Evolutionary conservation across 2,888 invertebrate species (phyloP).

Genomic region (Thecophora atra): DNA sequence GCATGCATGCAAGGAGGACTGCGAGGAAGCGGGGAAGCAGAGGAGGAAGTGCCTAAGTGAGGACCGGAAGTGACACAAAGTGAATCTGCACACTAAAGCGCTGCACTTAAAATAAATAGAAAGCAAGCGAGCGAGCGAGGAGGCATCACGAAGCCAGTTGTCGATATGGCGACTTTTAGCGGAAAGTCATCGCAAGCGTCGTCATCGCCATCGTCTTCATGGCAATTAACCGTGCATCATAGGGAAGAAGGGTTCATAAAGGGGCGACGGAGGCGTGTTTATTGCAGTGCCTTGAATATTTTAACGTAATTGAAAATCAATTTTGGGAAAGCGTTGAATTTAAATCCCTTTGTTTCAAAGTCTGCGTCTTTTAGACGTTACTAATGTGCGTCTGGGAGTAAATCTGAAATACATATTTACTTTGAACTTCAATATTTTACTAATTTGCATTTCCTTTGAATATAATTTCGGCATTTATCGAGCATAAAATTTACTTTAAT

Average conservation of each 20-base stretch:
- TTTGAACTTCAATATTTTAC: background rate
- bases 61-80: constrained; percentile 17
- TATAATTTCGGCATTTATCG: too few relatives aligned
- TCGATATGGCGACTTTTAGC: constrained; percentile 19
- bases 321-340: background rate
- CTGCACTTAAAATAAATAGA: constrained; percentile 13
- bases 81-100: constrained; percentile 2
- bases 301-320: constrained; percentile 18
- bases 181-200: background rate
- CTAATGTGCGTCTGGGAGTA: background rate
- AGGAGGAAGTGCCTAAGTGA: background rate
- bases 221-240: constrained; percentile 26
- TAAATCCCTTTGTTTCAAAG: background rate
- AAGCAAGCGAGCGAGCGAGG: constrained; percentile 1
- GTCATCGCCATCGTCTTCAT: constrained; percentile 2
- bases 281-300: background rate
- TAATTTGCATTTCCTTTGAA: background rate
- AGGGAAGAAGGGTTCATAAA: background rate
- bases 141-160: constrained; percentile 19
- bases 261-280: background rate
- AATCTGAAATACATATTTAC: background rate
- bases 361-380: background rate
- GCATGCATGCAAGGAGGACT: background rate
- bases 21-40: background rate
- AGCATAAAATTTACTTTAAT: too few relatives aligned